A percentile compares a stretch with the other conserved stretches of the same genome.
Evolutionary conservation across 2,113 vertebrate genomes (phyloP).

Genomic region (Lagopus leucura): DNA sequence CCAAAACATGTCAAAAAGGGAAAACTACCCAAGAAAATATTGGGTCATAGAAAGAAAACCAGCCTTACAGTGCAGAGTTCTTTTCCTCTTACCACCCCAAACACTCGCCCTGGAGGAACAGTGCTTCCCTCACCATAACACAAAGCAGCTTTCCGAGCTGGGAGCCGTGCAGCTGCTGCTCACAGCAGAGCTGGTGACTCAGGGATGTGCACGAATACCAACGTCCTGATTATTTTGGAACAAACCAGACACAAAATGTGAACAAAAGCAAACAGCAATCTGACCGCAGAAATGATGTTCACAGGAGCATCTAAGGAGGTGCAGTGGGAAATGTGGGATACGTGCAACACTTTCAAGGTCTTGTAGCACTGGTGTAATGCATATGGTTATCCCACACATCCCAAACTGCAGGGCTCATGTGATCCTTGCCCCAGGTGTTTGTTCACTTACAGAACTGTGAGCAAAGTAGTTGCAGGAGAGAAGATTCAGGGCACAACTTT

Average conservation of each 20-base stretch:
- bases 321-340: constrained; percentile 15
- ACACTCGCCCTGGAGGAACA: neutral
- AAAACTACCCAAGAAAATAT: constrained; percentile 56
- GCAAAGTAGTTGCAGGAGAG: neutral
- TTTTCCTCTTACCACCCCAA: constrained; percentile 44
- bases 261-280: constrained; percentile 30
- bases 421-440: rapidly evolving
- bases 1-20: constrained; percentile 55
- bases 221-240: constrained; percentile 36
- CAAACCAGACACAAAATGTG: neutral
- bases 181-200: constrained; percentile 35
- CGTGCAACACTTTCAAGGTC: neutral
- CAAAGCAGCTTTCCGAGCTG: neutral
- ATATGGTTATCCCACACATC: neutral
- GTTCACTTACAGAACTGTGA: neutral
- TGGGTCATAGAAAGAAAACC: constrained; percentile 21
- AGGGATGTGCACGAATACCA: constrained; percentile 15
- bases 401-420: neutral
- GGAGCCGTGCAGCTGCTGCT: neutral
- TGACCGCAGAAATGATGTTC: constrained; percentile 4
- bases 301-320: constrained; percentile 15
- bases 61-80: neutral
- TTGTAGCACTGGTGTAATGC: neutral
- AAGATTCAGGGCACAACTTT: neutral
- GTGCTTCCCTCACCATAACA: constrained; percentile 18